Evolutionary conservation across 2,113 vertebrate species (phyloP).

Genomic region (Sclerurus mexicanus): DNA sequence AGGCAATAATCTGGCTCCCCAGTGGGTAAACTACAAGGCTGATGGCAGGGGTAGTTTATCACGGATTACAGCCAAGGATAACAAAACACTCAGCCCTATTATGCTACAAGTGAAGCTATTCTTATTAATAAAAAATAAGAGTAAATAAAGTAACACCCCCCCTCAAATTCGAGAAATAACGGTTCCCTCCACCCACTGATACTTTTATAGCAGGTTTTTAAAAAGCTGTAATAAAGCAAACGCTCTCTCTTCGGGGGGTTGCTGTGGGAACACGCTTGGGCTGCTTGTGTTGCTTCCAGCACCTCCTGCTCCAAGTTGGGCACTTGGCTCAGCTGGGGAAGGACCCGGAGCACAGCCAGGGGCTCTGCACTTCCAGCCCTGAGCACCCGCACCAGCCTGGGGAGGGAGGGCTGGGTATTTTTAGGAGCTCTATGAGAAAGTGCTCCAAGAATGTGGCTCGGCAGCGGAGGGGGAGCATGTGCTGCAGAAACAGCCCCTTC

Average conservation of each 20-base stretch:
- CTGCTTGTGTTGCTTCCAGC: slow-evolving; percentile 30
- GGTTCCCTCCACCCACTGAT: slow-evolving; percentile 13
- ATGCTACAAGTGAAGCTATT: slow-evolving; percentile 61
- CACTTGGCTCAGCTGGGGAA: not conserved
- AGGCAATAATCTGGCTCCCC: slow-evolving; percentile 79
- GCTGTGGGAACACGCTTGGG: slow-evolving; percentile 45
- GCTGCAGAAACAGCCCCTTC: not conserved
- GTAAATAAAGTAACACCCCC: slow-evolving; percentile 62
- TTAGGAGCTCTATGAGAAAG: not conserved
- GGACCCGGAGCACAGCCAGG: not conserved
- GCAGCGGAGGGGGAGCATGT: not conserved
- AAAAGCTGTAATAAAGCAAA: slow-evolving; percentile 64
- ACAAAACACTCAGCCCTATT: slow-evolving; percentile 72
- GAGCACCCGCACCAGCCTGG: not conserved
- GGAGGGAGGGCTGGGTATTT: not conserved
- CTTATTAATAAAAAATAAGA: slow-evolving; percentile 79
- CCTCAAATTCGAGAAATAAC: slow-evolving; percentile 45
- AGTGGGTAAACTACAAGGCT: slow-evolving; percentile 74
- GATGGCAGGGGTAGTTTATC: slow-evolving; percentile 75
- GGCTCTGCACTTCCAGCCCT: not conserved
- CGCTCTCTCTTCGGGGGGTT: slow-evolving; percentile 53
- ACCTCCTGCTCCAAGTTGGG: not conserved
- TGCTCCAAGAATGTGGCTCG: not conserved
- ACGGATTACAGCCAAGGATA: slow-evolving; percentile 75
- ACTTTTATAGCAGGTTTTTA: slow-evolving; percentile 56